Conservation (phyloP, 2,797 vertebrate genomes). For the Alca torda region DNA sequence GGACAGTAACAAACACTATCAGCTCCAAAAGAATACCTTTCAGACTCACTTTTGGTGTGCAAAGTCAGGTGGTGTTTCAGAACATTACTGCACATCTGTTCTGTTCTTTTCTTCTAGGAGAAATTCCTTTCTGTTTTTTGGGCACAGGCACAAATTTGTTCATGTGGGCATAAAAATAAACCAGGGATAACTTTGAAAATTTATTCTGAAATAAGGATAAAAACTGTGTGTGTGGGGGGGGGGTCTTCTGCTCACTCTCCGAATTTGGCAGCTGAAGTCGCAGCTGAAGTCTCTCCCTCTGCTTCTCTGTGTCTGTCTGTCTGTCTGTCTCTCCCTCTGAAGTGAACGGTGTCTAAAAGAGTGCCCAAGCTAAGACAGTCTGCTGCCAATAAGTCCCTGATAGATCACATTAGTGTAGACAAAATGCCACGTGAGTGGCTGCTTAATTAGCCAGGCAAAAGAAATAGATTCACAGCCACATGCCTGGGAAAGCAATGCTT, state of each 20-base stretch:
- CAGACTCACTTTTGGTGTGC: not conserved
- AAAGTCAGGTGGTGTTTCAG: not conserved
- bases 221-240: too few species aligned
- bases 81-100: accelerated
- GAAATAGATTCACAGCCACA: not conserved
- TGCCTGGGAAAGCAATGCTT: not conserved
- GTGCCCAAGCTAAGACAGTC: not conserved
- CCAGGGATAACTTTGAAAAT: not conserved
- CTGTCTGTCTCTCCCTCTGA: not conserved
- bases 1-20: not conserved
- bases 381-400: not conserved
- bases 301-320: not conserved
- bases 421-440: not conserved
- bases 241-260: not conserved
- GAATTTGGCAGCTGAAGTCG: not conserved
- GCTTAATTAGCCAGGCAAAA: not conserved
- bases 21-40: not conserved
- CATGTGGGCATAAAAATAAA: not conserved
- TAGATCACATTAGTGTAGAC: not conserved
- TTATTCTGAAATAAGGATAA: not conserved
- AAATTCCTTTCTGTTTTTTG: not conserved
- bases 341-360: not conserved
- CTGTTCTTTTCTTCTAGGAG: not conserved
- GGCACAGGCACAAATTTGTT: not conserved
- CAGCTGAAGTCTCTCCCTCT: not conserved